Evolutionary conservation across 2,797 vertebrate species (phyloP).

Genomic region (Sebastes steindachneri): DNA sequence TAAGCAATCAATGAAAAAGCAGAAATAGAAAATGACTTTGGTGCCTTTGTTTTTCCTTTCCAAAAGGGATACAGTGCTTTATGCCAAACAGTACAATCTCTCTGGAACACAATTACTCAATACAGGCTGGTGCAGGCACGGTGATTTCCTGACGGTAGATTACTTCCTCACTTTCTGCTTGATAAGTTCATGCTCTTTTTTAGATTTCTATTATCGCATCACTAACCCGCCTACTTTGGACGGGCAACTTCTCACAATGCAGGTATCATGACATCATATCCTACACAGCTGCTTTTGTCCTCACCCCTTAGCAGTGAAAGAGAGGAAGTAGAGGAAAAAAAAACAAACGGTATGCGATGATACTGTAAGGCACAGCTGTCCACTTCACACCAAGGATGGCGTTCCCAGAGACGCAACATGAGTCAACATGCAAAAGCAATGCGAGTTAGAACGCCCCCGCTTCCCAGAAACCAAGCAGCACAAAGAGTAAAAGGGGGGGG

Average conservation of each 20-base stretch:
- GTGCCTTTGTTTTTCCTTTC: constrained; percentile 62
- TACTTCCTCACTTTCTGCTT: constrained; percentile 50
- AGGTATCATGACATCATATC: constrained; percentile 51
- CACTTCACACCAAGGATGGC: constrained; percentile 54
- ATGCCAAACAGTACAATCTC: constrained; percentile 37
- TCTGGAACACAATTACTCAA: constrained; percentile 28
- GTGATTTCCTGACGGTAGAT: constrained; percentile 50
- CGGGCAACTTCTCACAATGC: constrained; percentile 26
- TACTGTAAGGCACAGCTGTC: constrained; percentile 64
- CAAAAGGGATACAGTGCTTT: constrained; percentile 23
- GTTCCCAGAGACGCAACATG: constrained; percentile 62
- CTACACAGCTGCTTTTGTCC: constrained; percentile 38
- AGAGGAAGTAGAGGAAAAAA: constrained; percentile 31
- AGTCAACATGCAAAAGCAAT: constrained; percentile 78
- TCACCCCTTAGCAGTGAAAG: not conserved
- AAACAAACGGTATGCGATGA: constrained; percentile 39
- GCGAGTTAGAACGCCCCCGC: constrained; percentile 72
- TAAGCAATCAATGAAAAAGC: constrained; percentile 64
- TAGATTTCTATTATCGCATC: constrained; percentile 48
- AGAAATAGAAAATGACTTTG: constrained; percentile 66
- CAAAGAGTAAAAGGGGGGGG: not conserved
- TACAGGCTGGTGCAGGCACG: not conserved
- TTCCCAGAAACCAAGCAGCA: constrained; percentile 62
- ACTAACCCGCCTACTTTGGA: constrained; percentile 10
- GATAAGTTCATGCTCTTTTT: constrained; percentile 34